Evolutionary conservation across 2,888 invertebrate species (phyloP).

Genomic region (Tetragonisca angustula): DNA sequence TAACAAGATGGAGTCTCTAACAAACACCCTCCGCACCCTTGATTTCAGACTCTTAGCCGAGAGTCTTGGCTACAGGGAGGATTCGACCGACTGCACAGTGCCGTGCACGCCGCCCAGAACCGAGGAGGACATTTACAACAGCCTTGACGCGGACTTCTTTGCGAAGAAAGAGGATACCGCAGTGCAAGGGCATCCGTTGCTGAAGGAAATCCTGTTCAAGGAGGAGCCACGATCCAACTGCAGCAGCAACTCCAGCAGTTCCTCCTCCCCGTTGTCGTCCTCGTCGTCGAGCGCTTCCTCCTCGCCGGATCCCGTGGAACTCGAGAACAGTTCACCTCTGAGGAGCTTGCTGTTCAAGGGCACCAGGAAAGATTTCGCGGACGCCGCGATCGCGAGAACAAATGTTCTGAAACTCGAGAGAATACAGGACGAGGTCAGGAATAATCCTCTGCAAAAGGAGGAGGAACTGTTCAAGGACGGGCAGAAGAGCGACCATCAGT

Average conservation of each 20-base stretch:
- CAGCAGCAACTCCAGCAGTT: slow-evolving; percentile 46
- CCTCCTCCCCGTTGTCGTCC: slow-evolving; percentile 59
- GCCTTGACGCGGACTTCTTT: slow-evolving; percentile 81
- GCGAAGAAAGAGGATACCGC: slow-evolving; percentile 76
- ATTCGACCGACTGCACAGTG: slow-evolving; percentile 82
- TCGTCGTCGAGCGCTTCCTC: slow-evolving; percentile 63
- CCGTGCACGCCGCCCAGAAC: slow-evolving; percentile 82
- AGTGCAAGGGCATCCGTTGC: slow-evolving; percentile 73
- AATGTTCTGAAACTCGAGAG: slow-evolving; percentile 62
- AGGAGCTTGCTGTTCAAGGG: slow-evolving; percentile 79
- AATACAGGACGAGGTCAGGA: slow-evolving; percentile 79
- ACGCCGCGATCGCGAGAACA: slow-evolving; percentile 52
- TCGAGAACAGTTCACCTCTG: slow-evolving; percentile 82
- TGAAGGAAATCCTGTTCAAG: slow-evolving; percentile 82
- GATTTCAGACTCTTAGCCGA: slow-evolving; percentile 80
- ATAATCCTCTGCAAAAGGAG: slow-evolving; percentile 79
- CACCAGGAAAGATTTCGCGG: slow-evolving; percentile 47
- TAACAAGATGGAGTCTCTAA: not conserved
- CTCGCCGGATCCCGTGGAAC: slow-evolving; percentile 83
- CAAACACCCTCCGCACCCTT: not conserved
- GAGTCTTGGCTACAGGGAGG: slow-evolving; percentile 82
- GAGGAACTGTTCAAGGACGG: slow-evolving; percentile 75
- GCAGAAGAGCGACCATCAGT: slow-evolving; percentile 87
- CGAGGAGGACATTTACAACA: slow-evolving; percentile 83
- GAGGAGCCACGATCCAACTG: slow-evolving; percentile 76